Percentiles rank a stretch among this genome's conserved stretches.
Conservation (phyloP, 2,113 vertebrate genomes). For the Arizona elegans region DNA sequence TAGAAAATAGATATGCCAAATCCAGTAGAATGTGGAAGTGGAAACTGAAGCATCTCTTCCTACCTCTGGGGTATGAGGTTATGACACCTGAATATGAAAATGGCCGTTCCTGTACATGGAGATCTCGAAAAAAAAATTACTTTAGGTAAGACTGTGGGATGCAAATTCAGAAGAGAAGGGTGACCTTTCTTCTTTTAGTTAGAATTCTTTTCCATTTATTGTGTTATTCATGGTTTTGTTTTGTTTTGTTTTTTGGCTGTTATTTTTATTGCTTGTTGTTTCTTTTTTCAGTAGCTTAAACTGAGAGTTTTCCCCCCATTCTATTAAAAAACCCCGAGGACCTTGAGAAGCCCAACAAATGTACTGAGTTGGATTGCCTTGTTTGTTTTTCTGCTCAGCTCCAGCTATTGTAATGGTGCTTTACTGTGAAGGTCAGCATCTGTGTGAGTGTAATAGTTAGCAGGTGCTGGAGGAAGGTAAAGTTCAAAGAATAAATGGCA, state of each 20-base stretch:
- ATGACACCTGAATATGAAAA: not conserved
- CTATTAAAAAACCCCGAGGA: not conserved
- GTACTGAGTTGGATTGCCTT: not conserved
- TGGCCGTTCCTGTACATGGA: not conserved
- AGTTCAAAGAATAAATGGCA: slow-evolving; percentile 54
- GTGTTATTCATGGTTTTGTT: not conserved
- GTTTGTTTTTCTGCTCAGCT: slow-evolving; percentile 16
- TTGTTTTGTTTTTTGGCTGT: not conserved
- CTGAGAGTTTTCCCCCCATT: not conserved
- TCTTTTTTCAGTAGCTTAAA: slow-evolving; percentile 25
- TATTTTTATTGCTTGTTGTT: not conserved
- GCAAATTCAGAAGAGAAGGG: not conserved
- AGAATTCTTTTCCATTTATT: not conserved
- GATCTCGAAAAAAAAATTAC: not conserved
- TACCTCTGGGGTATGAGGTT: not conserved
- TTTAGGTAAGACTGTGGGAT: not conserved
- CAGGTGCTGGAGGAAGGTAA: slow-evolving; percentile 54
- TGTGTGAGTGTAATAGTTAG: slow-evolving; percentile 43
- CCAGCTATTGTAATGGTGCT: not conserved
- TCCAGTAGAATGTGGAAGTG: not conserved
- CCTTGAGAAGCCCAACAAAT: not conserved
- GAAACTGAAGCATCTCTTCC: not conserved
- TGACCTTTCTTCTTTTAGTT: not conserved
- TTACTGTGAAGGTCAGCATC: slow-evolving; percentile 44
- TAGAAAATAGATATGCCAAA: not conserved